Evolutionary conservation across 1,140 invertebrate species (phyloP), one percentile per base, ranked within the genome.

Genomic region (Rhyacophila brunnea): DNA sequence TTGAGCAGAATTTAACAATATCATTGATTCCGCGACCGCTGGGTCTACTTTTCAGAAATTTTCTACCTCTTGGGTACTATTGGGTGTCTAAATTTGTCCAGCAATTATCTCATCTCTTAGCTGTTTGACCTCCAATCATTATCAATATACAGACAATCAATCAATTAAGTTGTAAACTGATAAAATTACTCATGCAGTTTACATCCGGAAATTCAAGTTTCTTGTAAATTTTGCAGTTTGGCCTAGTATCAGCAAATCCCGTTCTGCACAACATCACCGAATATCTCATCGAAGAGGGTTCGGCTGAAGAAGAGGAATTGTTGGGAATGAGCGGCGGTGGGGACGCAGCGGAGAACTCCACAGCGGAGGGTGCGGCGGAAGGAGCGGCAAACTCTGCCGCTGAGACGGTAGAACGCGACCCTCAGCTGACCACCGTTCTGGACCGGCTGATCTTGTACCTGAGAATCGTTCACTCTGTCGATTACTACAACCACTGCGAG

Each of bases 401-500:
- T 19, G 80, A 81, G 11, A 76, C 74, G 15, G 83, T 96, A 15
- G 92, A 95, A 68, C 80, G 88, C 64, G 94, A 96, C 77, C 85
- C 88, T 52, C 75, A 82, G 23, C 68, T 95, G 14, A 80, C 92
- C 9, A 83, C 83, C 65, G 93, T 95, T 62, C 63, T 82, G 20
- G 85, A 85, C 70, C 76, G 88, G 32, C 82, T 99, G 36, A 84
- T 99, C 28, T 74, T 99, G 7, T 99, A 99, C 72, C 76, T 99
- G 60, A 85, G 98, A 32, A 86, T 99, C 42, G 98, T 99, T 0
- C 96, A 99, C 77, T 99, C 96, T 0, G 90, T 99, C 42, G 98
- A 99, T 76, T 99, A 96, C 71, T 99, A 99, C 73, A 98, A 96
- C 77, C 93, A 96, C 67, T 95, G 92, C 68, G 96, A 99, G 69